These are phyloP conservation scores for Augochlora pura DNA, from an alignment of 1,140 invertebrate species.

Conservation along the genomic window DNA sequence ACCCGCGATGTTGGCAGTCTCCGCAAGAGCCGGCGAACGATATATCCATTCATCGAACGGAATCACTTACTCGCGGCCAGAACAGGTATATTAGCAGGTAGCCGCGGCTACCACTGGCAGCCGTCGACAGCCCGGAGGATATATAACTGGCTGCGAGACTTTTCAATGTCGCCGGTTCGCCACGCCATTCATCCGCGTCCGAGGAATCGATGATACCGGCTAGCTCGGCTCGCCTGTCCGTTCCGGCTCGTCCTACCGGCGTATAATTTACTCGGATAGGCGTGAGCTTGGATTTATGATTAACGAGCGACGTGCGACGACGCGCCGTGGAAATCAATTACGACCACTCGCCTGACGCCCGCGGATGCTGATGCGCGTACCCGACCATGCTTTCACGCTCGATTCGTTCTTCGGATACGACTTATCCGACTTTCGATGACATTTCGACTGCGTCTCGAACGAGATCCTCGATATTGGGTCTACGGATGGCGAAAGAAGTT, in stretches of 20 bases:
- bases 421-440: too few relatives aligned
- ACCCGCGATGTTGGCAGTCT: neutral
- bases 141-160: constrained; percentile 38
- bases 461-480: too few relatives aligned
- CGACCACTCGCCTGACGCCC: constrained; percentile 22
- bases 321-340: constrained; percentile 48
- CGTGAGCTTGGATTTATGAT: constrained; percentile 49
- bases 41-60: constrained; percentile 44
- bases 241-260: constrained; percentile 34
- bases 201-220: constrained; percentile 44
- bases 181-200: constrained; percentile 27
- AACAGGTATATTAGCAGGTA: constrained; percentile 38
- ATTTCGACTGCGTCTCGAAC: too few relatives aligned
- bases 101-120: constrained; percentile 13
- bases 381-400: neutral
- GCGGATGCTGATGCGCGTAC: neutral
- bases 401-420: neutral
- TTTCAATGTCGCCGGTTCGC: constrained; percentile 56
- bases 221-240: constrained; percentile 18
- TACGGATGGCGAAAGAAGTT: too few relatives aligned
- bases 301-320: constrained; percentile 46
- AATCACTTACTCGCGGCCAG: constrained; percentile 32
- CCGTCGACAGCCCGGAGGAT: constrained; percentile 39
- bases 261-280: constrained; percentile 49
- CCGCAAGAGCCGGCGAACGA: constrained; percentile 15